Base-by-base conservation (phyloP, 2,888 invertebrate species). In the Nemapogon koenigi region DNA sequence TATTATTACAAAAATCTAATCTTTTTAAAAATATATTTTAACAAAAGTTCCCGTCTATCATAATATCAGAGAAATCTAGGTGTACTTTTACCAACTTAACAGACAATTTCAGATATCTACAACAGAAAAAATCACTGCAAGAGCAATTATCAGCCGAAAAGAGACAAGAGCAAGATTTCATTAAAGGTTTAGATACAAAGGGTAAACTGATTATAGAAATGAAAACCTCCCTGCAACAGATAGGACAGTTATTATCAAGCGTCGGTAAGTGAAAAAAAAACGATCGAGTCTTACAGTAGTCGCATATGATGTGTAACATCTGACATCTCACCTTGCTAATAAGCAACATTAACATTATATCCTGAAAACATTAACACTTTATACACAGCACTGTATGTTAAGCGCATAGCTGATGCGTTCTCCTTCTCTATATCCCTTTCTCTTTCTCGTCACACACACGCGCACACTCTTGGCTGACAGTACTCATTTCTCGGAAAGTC, bases 181-280 rank as follows among this genome's bases (percentile, higher is more conserved):
- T 58, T 2, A 59, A 54, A n/a, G 40, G 68, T 2, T 61, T 80
- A 16, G 68, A 82, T 48, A 63, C 60, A 11, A 78, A 78, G 40
- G 81, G 83, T 1, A 62, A 70, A 45, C 59, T 84, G 14, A 64
- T 84, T 25, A 82, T 84, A 25, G 73, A 82, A 46, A 76, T 86
- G 53, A 80, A 81, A 50, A 80, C 76, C 0, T 80, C 83, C 0
- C 51, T 86, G 40, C 83, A 83, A 49, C 84, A 82, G 49, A 75
- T 86, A 46, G 71, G 81, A 40, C 73, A 81, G 35, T 65, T 85
- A 41, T 55, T 83, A 1, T 64, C 76, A 0, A 71, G 65, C 32
- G 71, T 73, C 3, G 69, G 73, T 72, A 35, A 59, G 65, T 32
- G 10, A 4, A n/a, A n/a, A n/a, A n/a, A n/a, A n/a, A n/a, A n/a